Base-by-base conservation (phyloP, 2,113 vertebrate genomes). In the Myiopsitta monachus region DNA sequence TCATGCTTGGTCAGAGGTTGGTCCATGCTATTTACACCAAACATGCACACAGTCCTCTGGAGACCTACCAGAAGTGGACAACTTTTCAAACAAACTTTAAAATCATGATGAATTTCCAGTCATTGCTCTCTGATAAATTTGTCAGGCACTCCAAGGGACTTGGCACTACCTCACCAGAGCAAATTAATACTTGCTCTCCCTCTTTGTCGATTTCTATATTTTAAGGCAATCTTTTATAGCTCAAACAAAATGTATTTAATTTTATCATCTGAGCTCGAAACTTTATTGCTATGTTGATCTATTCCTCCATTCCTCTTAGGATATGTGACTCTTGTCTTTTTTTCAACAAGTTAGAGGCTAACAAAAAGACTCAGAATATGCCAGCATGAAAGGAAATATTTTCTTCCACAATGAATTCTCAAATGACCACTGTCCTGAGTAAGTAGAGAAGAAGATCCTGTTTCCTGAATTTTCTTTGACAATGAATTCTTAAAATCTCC, bases 401-500 rank as follows among this genome's bases (percentile, higher is more conserved):
- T 81, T 63, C 13, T 81, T 80, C 52, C 14, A 73, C 13, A 41
- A 14, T n/a, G 14, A 67, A 64, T 14, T 57, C 23, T 49, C 61
- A 43, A 30, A 64, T 39, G 23, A 75, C 28, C 12, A 28, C 5
- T 51, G 17, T 39, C 17, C 39, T 70, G 19, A 24, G 33, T 44
- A 41, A 75, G 54, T 67, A 57, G 3, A 26, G 31, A 83, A 43
- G 26, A 78, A 64, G 79, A 83, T 91, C 31, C 26, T 61, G 36
- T 44, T 94, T 44, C 64, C 61, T 95, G 46, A 92, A 94, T 91
- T 51, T 83, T 52, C 44, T 78, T 90, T 85, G 88, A 93, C 81
- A 95, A 83, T 92, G 73, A 88, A 62, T 18, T 19, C 54, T 68
- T 74, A 74, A 95, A 90, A 92, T 96, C 26, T 90, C 85, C 87